These are phyloP conservation scores for Epistrophe grossulariae DNA, from an alignment of 2,888 invertebrate genomes.

Conservation along the genomic window DNA sequence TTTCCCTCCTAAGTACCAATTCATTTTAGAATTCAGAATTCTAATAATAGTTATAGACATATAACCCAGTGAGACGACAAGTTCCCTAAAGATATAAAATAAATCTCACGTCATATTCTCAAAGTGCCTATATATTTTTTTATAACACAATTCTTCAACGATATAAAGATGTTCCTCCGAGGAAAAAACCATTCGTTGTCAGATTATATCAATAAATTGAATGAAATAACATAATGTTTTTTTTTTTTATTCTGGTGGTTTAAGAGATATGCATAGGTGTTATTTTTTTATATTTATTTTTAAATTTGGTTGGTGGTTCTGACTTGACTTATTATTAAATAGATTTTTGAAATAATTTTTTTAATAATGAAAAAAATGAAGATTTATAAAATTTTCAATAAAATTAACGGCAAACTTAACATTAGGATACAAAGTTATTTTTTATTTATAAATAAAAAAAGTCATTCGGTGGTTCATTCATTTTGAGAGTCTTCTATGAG, in stretches of 20 bases:
- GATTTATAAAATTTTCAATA: background rate
- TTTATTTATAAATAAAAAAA: background rate
- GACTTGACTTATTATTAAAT: conserved; percentile 47
- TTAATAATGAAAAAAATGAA: background rate
- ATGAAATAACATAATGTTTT: conserved; percentile 9
- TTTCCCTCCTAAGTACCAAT: conserved; percentile 19
- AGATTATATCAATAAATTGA: conserved; percentile 60
- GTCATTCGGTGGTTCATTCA: background rate
- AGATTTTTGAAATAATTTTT: conserved; percentile 35
- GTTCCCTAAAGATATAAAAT: conserved; percentile 45
- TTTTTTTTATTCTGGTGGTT: background rate
- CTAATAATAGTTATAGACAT: conserved; percentile 33
- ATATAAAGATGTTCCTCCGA: conserved; percentile 32
- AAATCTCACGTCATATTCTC: conserved; percentile 61
- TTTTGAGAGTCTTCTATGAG: background rate
- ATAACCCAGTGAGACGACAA: conserved; percentile 41
- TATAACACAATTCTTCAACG: conserved; percentile 49
- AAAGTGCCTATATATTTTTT: conserved; percentile 66
- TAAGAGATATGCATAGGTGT: background rate
- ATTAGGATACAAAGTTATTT: background rate
- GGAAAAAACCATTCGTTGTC: conserved; percentile 49
- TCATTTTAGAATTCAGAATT: conserved; percentile 24
- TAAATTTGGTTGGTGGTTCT: conserved; percentile 48
- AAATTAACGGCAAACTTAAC: background rate
- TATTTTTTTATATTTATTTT: conserved; percentile 33